These are phyloP conservation scores for Dusona sp. DNA, from an alignment of 2,888 invertebrate genomes.

Conservation along the genomic window DNA sequence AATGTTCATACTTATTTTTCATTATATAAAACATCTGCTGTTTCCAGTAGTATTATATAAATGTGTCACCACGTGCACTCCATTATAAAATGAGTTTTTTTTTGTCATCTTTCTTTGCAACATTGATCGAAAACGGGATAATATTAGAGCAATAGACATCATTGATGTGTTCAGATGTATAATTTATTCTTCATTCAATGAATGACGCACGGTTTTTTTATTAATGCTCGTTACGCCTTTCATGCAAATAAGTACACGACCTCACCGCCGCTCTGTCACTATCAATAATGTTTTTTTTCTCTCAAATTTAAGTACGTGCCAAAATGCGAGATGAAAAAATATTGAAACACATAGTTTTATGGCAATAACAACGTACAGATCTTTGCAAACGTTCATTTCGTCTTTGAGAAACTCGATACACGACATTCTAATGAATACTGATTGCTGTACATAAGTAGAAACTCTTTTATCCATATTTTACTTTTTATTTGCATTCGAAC, in stretches of 20 bases:
- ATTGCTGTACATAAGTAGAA: neutral
- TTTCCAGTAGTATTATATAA: neutral
- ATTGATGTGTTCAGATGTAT: neutral
- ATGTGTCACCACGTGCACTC: too few species aligned
- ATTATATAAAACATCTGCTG: neutral
- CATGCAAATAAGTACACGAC: constrained; percentile 3
- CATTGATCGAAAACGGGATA: neutral
- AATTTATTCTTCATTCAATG: constrained; percentile 1
- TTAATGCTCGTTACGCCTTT: neutral
- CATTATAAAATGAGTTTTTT: neutral
- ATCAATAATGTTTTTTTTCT: neutral
- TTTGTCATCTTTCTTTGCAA: neutral
- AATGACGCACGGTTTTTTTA: constrained; percentile 13
- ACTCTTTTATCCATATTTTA: neutral
- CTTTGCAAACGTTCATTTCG: neutral
- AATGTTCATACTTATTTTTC: neutral
- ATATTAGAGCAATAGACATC: neutral
- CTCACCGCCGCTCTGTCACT: neutral
- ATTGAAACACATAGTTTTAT: neutral
- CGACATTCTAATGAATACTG: neutral
- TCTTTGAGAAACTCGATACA: neutral
- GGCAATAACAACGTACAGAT: neutral
- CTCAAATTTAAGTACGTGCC: neutral
- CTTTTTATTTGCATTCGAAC: neutral
- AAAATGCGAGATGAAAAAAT: neutral